Evolutionary conservation across 2,797 vertebrate genomes (phyloP).

Genomic region (Cirrhinus molitorella): DNA sequence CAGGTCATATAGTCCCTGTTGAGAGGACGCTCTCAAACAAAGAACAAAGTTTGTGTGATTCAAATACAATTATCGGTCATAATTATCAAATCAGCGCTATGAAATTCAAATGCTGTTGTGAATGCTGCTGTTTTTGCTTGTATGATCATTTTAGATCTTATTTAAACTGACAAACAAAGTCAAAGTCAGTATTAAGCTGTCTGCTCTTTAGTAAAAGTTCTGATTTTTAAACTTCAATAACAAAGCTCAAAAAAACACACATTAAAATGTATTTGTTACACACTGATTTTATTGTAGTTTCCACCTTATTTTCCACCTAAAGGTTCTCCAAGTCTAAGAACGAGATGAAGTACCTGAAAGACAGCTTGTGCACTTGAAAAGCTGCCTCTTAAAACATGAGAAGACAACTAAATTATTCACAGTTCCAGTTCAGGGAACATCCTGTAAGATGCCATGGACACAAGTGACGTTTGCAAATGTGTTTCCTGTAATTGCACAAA

Average conservation of each 20-base stretch:
- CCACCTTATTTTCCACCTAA: background rate
- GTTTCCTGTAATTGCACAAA: conserved; percentile 24
- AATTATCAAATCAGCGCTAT: background rate
- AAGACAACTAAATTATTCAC: conserved; percentile 36
- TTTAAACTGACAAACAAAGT: background rate
- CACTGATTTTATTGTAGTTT: conserved; percentile 7
- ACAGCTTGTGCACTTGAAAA: conserved; percentile 7
- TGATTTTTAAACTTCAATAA: background rate
- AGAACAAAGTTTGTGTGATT: conserved; percentile 15
- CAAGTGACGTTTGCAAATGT: conserved; percentile 3
- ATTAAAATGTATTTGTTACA: background rate
- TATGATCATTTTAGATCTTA: no score
- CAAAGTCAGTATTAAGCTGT: background rate
- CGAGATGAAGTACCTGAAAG: conserved; percentile 25
- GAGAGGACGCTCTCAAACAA: conserved; percentile 41
- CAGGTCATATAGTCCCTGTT: conserved; percentile 51
- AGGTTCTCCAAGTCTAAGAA: background rate
- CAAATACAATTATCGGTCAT: background rate
- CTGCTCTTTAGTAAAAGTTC: background rate
- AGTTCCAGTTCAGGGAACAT: conserved; percentile 24
- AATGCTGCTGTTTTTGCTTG: background rate
- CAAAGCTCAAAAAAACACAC: background rate
- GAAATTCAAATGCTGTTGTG: background rate
- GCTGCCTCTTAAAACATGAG: conserved; percentile 12
- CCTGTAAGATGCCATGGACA: conserved; percentile 9